Evolutionary conservation across 2,113 vertebrate genomes (phyloP), one percentile per base, ranked within the genome.

Genomic region (Halcyon malimbica): DNA sequence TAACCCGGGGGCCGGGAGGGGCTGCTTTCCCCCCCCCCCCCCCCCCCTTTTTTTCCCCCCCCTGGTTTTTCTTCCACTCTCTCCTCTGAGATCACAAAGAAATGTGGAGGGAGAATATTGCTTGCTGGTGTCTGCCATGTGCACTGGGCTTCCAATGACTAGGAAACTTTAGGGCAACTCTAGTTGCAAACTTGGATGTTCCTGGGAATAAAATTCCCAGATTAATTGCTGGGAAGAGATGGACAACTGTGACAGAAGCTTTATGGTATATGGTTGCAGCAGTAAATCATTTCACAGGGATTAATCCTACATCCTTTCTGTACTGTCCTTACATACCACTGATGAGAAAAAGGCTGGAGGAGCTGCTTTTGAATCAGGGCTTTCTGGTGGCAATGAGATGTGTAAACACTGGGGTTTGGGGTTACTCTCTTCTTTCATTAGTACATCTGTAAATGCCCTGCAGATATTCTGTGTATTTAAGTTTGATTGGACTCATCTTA

Each of bases 21-120:
- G n/a, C n/a, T n/a, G n/a, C 16, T 25, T 5, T 8, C 9, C 3
- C 8, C 13, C 11, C 17, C 39, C 6, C 16, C 37, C 14, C 42
- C 42, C 26, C 46, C 6, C 9, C 23, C 0, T 5, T 2, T 11
- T 25, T 3, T 50, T 11, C 10, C 7, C 16, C 8, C 16, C 35
- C 7, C 19, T n/a, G n/a, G 35, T 35, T 35, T 35, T 35, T 35
- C 35, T 35, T 35, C 35, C 7, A 6, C 39, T 26, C 53, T 5
- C 7, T 20, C 3, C 20, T 71, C 29, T 69, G 70, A 89, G 44
- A 96, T 25, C 78, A 91, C 74, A 76, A 87, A 93, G 84, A 69
- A 60, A 64, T 68, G 81, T 25, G 41, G 68, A 42, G 60, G 67
- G 33, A 51, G 42, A 13, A 42, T 76, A 51, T 50, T 11, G 42